Percentiles rank a stretch among this genome's conserved stretches.
phyloP scores from a whole-genome alignment of 2,888 invertebrate species.

The Onchidella celtica region DNA sequence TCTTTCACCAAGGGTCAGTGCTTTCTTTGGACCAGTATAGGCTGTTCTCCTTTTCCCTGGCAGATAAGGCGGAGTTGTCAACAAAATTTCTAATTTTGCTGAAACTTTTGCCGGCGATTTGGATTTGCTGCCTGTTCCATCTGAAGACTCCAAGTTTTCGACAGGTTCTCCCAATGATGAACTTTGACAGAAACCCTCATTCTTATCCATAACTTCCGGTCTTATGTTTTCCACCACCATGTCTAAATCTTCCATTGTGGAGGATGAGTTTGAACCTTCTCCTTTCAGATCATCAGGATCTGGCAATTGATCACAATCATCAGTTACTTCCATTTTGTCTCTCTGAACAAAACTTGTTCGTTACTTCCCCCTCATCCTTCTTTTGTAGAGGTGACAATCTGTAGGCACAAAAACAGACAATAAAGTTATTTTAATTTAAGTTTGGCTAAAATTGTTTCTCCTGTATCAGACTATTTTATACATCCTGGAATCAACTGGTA shows the following conservation, averaged over 20 bases:
- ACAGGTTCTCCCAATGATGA: not conserved
- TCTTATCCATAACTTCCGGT: not conserved
- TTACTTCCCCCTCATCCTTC: no score
- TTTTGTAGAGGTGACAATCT: no score
- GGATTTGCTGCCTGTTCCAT: not conserved
- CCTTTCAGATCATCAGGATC: not conserved
- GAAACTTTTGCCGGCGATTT: not conserved
- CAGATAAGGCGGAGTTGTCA: not conserved
- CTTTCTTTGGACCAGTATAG: constrained; percentile 7
- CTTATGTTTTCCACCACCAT: not conserved
- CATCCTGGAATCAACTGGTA: no score
- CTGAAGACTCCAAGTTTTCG: not conserved
- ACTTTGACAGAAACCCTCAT: not conserved
- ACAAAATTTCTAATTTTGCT: not conserved
- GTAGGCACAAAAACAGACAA: no score
- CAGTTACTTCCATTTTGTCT: no score
- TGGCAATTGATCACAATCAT: not conserved
- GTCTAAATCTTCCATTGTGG: not conserved
- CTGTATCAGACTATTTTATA: no score
- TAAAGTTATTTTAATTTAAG: no score
- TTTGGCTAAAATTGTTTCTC: no score
- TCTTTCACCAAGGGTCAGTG: constrained; percentile 10
- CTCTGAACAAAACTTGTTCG: no score
- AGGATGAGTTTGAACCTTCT: not conserved
- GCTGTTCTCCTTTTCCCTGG: constrained; percentile 5